Percentiles rank a stretch among this genome's conserved stretches.
Conservation (phyloP, 2,888 invertebrate genomes). For the Leucoptera coffeella region DNA sequence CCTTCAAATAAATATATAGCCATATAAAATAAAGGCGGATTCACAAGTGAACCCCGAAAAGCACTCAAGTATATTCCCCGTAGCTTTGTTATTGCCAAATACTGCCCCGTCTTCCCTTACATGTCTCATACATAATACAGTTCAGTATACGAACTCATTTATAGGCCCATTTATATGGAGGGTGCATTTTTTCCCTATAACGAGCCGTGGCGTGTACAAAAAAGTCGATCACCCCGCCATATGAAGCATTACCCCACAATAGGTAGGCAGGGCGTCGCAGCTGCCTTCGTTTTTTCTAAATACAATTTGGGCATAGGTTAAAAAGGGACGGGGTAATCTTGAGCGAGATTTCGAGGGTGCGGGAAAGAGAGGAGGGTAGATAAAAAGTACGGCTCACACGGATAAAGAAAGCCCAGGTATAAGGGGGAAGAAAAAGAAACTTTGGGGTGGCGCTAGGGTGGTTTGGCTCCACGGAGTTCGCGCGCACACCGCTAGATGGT, state of each 20-base stretch:
- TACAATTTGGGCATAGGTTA: slow-evolving; percentile 21
- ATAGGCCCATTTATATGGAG: slow-evolving; percentile 19
- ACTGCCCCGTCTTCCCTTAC: too few species aligned
- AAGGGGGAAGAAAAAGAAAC: slow-evolving; percentile 50
- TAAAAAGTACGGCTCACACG: slow-evolving; percentile 41
- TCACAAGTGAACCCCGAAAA: too few species aligned
- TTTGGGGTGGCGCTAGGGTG: slow-evolving; percentile 41
- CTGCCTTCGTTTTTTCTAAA: slow-evolving; percentile 39
- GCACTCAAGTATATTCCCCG: too few species aligned
- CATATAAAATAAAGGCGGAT: too few species aligned
- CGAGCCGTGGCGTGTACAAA: slow-evolving; percentile 32
- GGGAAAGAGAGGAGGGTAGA: slow-evolving; percentile 27
- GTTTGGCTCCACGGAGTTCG: slow-evolving; percentile 25
- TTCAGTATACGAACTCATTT: too few species aligned
- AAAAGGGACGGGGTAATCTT: slow-evolving; percentile 4
- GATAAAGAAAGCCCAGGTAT: slow-evolving; percentile 53
- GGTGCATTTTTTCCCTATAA: slow-evolving; percentile 43
- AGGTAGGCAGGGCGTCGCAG: slow-evolving; percentile 32
- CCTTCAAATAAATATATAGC: too few species aligned
- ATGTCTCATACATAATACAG: too few species aligned
- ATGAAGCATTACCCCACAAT: slow-evolving; percentile 45
- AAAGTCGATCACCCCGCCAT: slow-evolving; percentile 30
- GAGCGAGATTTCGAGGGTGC: slow-evolving; percentile 6
- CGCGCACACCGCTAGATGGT: slow-evolving; percentile 38
- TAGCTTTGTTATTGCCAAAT: too few species aligned